Conservation (phyloP, 2,113 vertebrate species). For the Megaleporinus macrocephalus region DNA sequence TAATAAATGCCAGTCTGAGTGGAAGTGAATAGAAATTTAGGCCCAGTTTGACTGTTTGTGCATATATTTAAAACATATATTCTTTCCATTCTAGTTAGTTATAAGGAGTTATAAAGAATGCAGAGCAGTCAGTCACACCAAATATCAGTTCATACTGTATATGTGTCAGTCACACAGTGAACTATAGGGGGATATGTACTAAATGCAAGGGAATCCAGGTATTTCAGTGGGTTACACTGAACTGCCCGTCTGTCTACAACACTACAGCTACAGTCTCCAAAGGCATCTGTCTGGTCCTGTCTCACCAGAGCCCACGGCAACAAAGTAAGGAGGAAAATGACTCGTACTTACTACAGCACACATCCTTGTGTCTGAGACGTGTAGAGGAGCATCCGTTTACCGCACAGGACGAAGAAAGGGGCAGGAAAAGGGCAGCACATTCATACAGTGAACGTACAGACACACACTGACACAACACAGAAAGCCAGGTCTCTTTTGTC, state of each 20-base stretch:
- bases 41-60: not conserved
- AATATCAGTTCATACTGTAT: too few relatives aligned
- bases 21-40: not conserved
- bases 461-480: constrained; percentile 40
- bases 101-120: too few relatives aligned
- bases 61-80: too few relatives aligned
- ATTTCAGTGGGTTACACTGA: not conserved
- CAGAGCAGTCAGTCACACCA: too few relatives aligned
- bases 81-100: too few relatives aligned
- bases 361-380: constrained; percentile 59
- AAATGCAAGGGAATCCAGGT: not conserved
- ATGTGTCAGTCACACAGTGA: not conserved
- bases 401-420: not conserved
- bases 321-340: constrained; percentile 8
- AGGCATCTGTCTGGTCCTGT: not conserved
- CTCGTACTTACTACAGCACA: constrained; percentile 18
- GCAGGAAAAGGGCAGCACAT: constrained; percentile 45
- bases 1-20: too few relatives aligned
- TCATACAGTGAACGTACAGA: constrained; percentile 34
- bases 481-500: constrained; percentile 51
- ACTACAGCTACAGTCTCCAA: not conserved
- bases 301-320: not conserved
- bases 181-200: too few relatives aligned
- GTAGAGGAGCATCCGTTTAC: constrained; percentile 53
- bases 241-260: not conserved